phyloP scores from a whole-genome alignment of 2,888 invertebrate genomes.

The Hirtodrosophila trivittata region DNA sequence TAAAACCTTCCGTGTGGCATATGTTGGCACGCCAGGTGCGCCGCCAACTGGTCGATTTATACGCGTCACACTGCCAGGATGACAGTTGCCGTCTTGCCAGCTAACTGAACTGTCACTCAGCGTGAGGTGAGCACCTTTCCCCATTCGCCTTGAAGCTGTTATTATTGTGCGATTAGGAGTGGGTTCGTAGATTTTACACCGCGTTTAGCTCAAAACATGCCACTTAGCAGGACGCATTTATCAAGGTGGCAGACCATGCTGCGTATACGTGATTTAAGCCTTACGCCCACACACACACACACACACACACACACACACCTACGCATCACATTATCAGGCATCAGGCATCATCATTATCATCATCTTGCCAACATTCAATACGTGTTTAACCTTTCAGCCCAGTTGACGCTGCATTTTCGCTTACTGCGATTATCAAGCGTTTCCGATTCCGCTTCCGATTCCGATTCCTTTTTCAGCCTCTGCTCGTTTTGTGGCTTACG shows the following conservation, averaged over 20 bases:
- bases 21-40: conserved; percentile 62
- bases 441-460: conserved; percentile 57
- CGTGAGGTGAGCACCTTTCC: conserved; percentile 4
- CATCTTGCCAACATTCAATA: conserved; percentile 34
- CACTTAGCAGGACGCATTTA: conserved; percentile 66
- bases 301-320: conserved; percentile 1
- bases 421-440: conserved; percentile 70
- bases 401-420: conserved; percentile 71
- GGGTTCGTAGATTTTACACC: conserved; percentile 57
- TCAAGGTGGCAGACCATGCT: conserved; percentile 44
- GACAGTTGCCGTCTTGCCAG: conserved; percentile 62
- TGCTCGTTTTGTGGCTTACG: conserved; percentile 66
- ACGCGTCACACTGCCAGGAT: conserved; percentile 68
- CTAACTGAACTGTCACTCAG: conserved; percentile 80
- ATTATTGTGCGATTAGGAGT: conserved; percentile 51
- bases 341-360: conserved; percentile 49
- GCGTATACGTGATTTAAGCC: conserved; percentile 66
- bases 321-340: conserved; percentile 45
- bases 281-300: not conserved
- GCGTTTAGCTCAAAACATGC: conserved; percentile 73
- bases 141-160: conserved; percentile 4
- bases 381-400: conserved; percentile 51
- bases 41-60: conserved; percentile 71
- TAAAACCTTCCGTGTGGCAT: conserved; percentile 38
- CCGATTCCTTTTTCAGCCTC: conserved; percentile 39